Evolutionary conservation across 2,888 invertebrate genomes (phyloP), one percentile per base, ranked within the genome.

Genomic region (Orthosia gothica): DNA sequence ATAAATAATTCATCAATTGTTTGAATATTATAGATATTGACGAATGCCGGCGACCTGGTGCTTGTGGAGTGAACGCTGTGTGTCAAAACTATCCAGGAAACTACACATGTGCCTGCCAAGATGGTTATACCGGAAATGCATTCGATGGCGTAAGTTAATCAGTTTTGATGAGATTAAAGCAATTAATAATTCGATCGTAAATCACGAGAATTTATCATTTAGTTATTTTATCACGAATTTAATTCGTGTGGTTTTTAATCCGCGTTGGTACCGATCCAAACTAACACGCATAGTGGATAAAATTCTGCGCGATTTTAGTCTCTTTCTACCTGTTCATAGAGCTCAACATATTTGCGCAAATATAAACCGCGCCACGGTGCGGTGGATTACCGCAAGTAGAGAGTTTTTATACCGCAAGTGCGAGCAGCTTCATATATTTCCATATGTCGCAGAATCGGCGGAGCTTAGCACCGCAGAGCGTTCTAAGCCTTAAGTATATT

Each of bases 51-150:
- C 97, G 98, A 92, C 98, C 98, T 65, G 97, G 97, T 88, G 98
- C 98, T 83, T 99, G 99, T 92, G 99, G 99, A 78, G 96, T 97
- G 71, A 98, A 98, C 91, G 98, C 99, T 58, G 91, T 98, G 70
- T 99, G 99, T 93, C 97, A 97, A 83, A 99, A 99, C 93, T 97
- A 97, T 79, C 98, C 98, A 71, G 99, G 99, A 91, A 99, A 99
- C 94, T 99, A 98, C 92, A 98, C 98, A 16, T 99, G 99, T 94
- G 94, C 97, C 69, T 99, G 99, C 94, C 97, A 98, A 85, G 97
- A 97, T 84, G 99, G 99, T 83, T 99, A 97, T 93, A 97, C 97
- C 79, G 99, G 99, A 93, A 98, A 98, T 96, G 98, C 99, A 76
- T 96, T 96, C 83, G 95, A 96, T 86, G 96, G 96, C 79, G 96